Conservation (phyloP, 2,113 vertebrate genomes). For the Anolis carolinensis region DNA sequence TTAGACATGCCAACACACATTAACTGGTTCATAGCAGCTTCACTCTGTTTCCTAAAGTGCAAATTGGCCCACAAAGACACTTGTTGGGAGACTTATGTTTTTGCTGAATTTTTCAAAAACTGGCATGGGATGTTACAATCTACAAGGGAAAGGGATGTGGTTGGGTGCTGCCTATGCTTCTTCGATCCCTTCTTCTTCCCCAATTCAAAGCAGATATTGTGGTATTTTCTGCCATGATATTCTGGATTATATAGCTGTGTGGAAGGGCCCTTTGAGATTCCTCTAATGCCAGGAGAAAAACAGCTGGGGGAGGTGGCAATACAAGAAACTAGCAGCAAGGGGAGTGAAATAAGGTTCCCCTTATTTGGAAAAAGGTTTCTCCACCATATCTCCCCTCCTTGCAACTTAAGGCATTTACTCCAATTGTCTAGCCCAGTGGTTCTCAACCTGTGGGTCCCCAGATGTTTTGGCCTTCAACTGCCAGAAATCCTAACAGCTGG, state of each 20-base stretch:
- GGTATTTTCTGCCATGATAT: background rate
- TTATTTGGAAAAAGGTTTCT: too few relatives aligned
- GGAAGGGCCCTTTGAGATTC: background rate
- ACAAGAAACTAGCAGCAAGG: background rate
- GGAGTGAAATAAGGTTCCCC: too few relatives aligned
- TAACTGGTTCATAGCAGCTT: background rate
- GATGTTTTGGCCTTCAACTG: too few relatives aligned
- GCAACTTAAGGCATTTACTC: too few relatives aligned
- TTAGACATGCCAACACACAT: background rate
- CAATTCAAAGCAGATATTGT: too few relatives aligned
- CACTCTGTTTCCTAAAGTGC: background rate
- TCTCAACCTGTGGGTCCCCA: too few relatives aligned
- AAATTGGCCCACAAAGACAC: background rate
- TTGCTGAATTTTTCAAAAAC: background rate
- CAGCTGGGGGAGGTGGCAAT: background rate
- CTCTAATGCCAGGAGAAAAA: background rate
- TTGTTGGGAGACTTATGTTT: background rate
- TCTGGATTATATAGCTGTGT: too few relatives aligned
- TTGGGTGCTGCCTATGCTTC: background rate
- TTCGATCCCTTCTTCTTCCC: background rate
- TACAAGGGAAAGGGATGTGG: background rate
- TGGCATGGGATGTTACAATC: background rate
- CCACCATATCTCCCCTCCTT: background rate
- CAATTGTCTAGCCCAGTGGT: too few relatives aligned
- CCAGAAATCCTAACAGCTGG: too few relatives aligned